Evolutionary conservation across 2,888 invertebrate genomes (phyloP), one percentile per base, ranked within the genome.

Genomic region (Stenodera caucasica): DNA sequence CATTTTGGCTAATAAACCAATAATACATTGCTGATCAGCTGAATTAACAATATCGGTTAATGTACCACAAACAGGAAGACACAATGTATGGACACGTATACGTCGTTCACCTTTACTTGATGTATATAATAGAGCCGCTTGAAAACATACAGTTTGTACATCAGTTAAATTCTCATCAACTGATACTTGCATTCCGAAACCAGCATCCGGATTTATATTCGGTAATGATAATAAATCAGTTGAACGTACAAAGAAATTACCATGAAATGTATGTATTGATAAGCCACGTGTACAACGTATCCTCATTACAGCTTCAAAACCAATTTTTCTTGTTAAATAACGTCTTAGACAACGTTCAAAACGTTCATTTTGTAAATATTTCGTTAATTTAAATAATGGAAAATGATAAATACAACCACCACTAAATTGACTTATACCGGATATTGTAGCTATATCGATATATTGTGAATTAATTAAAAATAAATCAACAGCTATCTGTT

Each of bases 221-320:
- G 99, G 98, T 70, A 99, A 82, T 11, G 96, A 95, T 59, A 99
- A 83, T 57, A 99, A 84, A 83, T 99, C 98, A 3, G 98, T 97
- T 0, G 98, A 98, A 3, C 99, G 88, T 53, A 99, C 98, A 82
- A 99, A 99, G 86, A 98, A 98, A 82, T 98, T 98, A 40, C 99
- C 99, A 82, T 98, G 98, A 88, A 99, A 99, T 76, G 97, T 96
- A 82, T 98, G 97, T 73, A 99, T 94, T 26, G 94, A 86, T 59
- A 99, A 83, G 14, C 98, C 98, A 76, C 92, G 88, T 1, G 97
- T 95, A 77, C 97, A 98, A 6, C 98, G 85, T 67, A 99, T 91
- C 71, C 99, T 84, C 95, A 99, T 96, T 21, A 99, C 99, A 5
- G 99, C 96, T 80, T 99, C 99, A 79, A 99, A 98, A 51, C 99